Evolutionary conservation across 2,888 invertebrate genomes (phyloP).

Genomic region (Sinotaia quadrata): DNA sequence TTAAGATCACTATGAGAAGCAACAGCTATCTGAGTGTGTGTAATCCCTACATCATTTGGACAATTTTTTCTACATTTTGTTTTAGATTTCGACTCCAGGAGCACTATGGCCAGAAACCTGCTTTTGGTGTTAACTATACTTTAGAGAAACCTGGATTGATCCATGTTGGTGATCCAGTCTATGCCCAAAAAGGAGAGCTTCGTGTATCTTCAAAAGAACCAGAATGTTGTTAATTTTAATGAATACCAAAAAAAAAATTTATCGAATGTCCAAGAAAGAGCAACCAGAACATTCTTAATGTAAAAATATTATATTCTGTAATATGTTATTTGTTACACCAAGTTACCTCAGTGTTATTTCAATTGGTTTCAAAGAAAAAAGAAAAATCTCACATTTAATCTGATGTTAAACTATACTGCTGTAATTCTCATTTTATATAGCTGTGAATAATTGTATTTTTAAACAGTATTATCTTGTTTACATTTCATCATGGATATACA

Average conservation of each 20-base stretch:
- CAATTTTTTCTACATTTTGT: not conserved
- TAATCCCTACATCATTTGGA: too few relatives aligned
- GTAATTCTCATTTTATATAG: too few relatives aligned
- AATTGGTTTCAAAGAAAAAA: too few relatives aligned
- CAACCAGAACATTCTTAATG: not conserved
- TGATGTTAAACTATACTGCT: too few relatives aligned
- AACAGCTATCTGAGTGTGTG: too few relatives aligned
- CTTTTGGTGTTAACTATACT: conserved; percentile 55
- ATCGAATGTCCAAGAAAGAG: not conserved
- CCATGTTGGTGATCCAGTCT: conserved; percentile 56
- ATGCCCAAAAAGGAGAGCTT: conserved; percentile 33
- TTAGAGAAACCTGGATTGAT: conserved; percentile 47
- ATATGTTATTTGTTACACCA: too few relatives aligned
- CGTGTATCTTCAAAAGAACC: conserved; percentile 4
- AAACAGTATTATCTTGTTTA: too few relatives aligned
- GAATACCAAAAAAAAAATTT: not conserved
- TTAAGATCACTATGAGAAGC: too few relatives aligned
- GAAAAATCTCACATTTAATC: too few relatives aligned
- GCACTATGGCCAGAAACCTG: conserved; percentile 53
- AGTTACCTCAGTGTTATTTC: too few relatives aligned
- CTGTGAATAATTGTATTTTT: too few relatives aligned
- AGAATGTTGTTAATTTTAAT: not conserved
- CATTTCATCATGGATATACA: too few relatives aligned
- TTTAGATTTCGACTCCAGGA: conserved; percentile 51
- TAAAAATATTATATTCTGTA: not conserved